Evolutionary conservation across 1,140 invertebrate genomes (phyloP).

Genomic region (Helicorthomorpha holstii): DNA sequence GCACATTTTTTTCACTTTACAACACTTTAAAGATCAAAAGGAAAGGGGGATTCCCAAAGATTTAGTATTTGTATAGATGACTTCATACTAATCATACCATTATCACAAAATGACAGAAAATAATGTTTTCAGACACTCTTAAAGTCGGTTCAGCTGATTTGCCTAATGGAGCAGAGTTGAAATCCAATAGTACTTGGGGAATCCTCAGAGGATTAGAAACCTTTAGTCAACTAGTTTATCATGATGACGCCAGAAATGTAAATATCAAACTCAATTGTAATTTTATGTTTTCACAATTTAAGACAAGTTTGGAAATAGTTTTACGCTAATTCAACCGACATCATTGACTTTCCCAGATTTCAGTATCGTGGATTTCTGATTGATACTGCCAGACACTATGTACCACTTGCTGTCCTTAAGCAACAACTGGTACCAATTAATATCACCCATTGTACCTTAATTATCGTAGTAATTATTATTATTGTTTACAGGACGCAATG

Average conservation of each 20-base stretch:
- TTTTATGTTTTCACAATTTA: background rate
- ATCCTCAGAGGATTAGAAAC: conserved; percentile 58
- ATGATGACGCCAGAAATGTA: background rate
- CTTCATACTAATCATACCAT: no score
- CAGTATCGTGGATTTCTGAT: conserved; percentile 56
- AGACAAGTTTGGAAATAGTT: conserved; percentile 15
- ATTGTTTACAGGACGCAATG: conserved; percentile 32
- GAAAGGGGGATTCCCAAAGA: no score
- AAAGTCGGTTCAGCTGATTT: no score
- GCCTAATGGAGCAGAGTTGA: background rate
- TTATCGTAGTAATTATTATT: no score
- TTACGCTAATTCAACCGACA: conserved; percentile 31
- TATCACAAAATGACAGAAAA: no score
- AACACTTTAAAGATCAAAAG: no score
- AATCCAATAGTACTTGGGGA: conserved; percentile 45
- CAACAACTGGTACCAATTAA: conserved; percentile 45
- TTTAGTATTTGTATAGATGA: no score
- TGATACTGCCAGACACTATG: conserved; percentile 66
- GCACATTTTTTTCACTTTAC: no score
- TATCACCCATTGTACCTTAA: no score
- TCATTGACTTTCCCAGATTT: conserved; percentile 53
- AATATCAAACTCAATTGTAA: background rate
- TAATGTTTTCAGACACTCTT: no score
- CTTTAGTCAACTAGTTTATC: conserved; percentile 47
- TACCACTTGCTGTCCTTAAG: conserved; percentile 42